These are phyloP conservation scores for Iselma pallidipennis DNA, from an alignment of 2,888 invertebrate species.

Conservation along the genomic window DNA sequence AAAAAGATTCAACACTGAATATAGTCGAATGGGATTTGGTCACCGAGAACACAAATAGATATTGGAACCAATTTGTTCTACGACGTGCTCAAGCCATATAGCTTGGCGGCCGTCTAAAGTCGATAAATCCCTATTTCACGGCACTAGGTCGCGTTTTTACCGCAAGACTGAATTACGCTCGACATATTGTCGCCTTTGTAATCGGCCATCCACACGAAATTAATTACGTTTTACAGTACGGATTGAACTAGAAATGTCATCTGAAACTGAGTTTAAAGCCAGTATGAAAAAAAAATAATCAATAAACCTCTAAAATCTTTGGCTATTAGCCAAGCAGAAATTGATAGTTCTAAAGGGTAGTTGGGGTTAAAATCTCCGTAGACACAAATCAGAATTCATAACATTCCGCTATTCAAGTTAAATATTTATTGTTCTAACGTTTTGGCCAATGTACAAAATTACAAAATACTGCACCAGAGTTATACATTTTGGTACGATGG, in stretches of 20 bases:
- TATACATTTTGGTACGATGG: not conserved
- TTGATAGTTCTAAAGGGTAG: not conserved
- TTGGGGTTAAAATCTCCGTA: not conserved
- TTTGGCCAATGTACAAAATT: not conserved
- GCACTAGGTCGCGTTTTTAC: constrained; percentile 20
- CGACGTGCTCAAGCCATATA: constrained; percentile 39
- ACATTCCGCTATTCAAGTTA: not conserved
- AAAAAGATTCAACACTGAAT: not conserved
- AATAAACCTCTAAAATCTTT: not conserved
- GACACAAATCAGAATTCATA: not conserved
- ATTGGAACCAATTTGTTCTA: constrained; percentile 48
- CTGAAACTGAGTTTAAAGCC: not conserved
- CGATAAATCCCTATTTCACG: constrained; percentile 40
- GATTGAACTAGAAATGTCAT: not conserved
- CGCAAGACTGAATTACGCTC: constrained; percentile 14
- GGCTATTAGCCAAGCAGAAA: not conserved
- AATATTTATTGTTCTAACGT: not conserved
- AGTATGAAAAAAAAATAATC: not conserved
- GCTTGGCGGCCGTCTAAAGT: constrained; percentile 35
- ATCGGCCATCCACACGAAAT: constrained; percentile 24
- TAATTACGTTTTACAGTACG: constrained; percentile 14
- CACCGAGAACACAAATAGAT: constrained; percentile 33
- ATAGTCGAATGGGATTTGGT: not conserved
- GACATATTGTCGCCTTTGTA: constrained; percentile 30
- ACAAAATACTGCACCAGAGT: not conserved